A percentile compares a stretch with the other conserved stretches of the same genome.
Conservation (phyloP, 2,888 invertebrate species). For the Nomada flava region DNA sequence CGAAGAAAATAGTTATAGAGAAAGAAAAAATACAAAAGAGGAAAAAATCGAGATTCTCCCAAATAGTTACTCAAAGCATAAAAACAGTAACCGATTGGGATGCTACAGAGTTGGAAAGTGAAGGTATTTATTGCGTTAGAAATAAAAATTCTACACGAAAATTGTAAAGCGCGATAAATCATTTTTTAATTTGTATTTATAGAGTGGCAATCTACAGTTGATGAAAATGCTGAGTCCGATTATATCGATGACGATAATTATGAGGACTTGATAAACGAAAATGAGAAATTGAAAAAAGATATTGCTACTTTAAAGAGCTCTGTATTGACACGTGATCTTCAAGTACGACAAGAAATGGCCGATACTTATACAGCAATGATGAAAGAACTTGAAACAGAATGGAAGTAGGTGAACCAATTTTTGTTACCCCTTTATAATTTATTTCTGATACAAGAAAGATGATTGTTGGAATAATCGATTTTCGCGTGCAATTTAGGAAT, state of each 20-base stretch:
- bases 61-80: constrained; percentile 75
- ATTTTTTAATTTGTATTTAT: not conserved
- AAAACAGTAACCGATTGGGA: constrained; percentile 80
- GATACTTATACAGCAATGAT: constrained; percentile 77
- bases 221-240: constrained; percentile 23
- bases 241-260: constrained; percentile 71
- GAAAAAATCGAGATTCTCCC: constrained; percentile 78
- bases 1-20: constrained; percentile 86
- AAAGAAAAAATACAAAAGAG: constrained; percentile 62
- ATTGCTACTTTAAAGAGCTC: constrained; percentile 73
- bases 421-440: not conserved
- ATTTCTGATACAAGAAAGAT: not conserved
- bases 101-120: constrained; percentile 59
- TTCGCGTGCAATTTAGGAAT: constrained; percentile 57
- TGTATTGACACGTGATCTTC: constrained; percentile 73
- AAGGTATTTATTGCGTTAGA: constrained; percentile 15
- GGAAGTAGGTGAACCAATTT: constrained; percentile 69
- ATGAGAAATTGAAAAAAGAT: constrained; percentile 76
- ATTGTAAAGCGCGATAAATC: not conserved
- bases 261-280: constrained; percentile 75
- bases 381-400: constrained; percentile 76
- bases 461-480: not conserved
- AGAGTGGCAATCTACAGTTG: constrained; percentile 52
- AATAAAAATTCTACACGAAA: not conserved
- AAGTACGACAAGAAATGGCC: constrained; percentile 80